These are phyloP conservation scores for Nephrotoma appendiculata DNA, from an alignment of 2,888 invertebrate genomes.

Conservation along the genomic window DNA sequence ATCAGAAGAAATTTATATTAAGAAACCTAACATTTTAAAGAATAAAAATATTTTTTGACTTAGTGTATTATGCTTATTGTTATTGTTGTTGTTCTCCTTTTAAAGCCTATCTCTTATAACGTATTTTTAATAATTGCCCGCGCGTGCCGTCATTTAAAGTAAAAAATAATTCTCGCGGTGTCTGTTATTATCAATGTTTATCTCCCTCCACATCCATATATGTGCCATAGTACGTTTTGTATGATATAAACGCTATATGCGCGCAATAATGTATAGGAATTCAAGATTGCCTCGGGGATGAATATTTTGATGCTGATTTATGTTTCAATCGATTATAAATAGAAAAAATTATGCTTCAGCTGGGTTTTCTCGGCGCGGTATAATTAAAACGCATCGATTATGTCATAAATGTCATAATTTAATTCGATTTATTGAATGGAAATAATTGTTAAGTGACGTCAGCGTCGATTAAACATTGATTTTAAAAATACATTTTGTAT, in stretches of 20 bases:
- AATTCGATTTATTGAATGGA: not conserved
- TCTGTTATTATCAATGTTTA: not conserved
- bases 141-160: not conserved
- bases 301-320: not conserved
- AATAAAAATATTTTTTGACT: not conserved
- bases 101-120: not conserved
- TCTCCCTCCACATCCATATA: not conserved
- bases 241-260: not conserved
- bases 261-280: not conserved
- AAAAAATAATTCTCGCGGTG: not conserved
- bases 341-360: not conserved
- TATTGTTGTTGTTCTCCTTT: not conserved
- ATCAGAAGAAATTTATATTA: not conserved
- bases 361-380: not conserved
- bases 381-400: not conserved
- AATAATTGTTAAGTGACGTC: too few relatives aligned
- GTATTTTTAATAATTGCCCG: slow-evolving; percentile 1
- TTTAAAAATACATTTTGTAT: too few relatives aligned
- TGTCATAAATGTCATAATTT: not conserved
- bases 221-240: not conserved
- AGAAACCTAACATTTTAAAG: not conserved
- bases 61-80: not conserved
- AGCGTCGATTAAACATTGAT: too few relatives aligned
- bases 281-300: not conserved
- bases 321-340: not conserved